Evolutionary conservation across 1,140 invertebrate species (phyloP).

Genomic region (Drosophila seguyi): DNA sequence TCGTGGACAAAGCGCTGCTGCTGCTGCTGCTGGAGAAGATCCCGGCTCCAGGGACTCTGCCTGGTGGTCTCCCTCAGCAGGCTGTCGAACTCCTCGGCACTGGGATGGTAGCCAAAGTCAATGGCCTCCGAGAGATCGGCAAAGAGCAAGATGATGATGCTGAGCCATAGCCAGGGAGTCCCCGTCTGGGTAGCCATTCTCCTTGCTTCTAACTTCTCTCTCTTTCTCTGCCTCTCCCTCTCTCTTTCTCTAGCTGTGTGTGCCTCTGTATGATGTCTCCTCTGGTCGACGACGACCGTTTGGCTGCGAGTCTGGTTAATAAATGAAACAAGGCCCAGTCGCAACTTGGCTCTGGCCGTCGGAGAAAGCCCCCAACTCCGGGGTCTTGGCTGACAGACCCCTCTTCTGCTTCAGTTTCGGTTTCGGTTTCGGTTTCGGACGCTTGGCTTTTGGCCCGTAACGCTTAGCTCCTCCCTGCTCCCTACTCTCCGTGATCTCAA

Average conservation of each 20-base stretch:
- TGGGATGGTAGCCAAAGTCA: constrained; percentile 81
- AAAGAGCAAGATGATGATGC: constrained; percentile 46
- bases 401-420: background rate
- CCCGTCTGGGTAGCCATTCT: background rate
- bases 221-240: background rate
- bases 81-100: constrained; percentile 80
- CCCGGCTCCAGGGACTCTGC: constrained; percentile 62
- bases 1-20: constrained; percentile 29
- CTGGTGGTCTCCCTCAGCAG: constrained; percentile 59
- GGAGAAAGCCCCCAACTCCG: constrained; percentile 49
- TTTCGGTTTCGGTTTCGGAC: constrained; percentile 45
- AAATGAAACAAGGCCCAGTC: constrained; percentile 61
- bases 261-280: background rate
- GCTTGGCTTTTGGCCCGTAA: constrained; percentile 72
- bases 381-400: background rate
- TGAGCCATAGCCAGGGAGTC: constrained; percentile 25
- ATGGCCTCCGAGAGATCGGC: constrained; percentile 47
- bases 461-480: background rate
- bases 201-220: background rate
- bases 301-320: constrained; percentile 61
- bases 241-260: background rate
- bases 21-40: constrained; percentile 48
- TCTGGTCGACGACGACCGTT: constrained; percentile 47
- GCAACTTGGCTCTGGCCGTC: constrained; percentile 14
- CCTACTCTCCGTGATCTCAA: background rate